Base-by-base conservation (phyloP, 2,113 vertebrate species). In the Anthoscopus minutus region DNA sequence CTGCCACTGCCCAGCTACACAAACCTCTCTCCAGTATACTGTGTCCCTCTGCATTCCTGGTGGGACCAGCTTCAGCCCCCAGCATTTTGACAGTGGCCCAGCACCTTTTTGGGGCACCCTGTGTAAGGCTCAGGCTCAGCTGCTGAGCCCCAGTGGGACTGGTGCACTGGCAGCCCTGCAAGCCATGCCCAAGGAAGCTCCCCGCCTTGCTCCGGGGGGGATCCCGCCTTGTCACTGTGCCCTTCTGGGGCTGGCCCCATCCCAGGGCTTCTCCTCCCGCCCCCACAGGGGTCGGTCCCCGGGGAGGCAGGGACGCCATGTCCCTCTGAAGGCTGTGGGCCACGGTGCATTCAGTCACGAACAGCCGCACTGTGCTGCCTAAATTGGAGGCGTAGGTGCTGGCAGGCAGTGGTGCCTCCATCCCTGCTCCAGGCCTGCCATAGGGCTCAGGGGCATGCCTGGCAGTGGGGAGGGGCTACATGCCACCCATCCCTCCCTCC, bases 11-110 rank as follows among this genome's bases (percentile, higher is more conserved):
- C 15, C 0, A 1, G 8, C 30, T 79, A 27, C 53, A 22, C 30
- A 60, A 37, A 15, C 24, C 27, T 33, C 15, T 38, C n/a, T 37
- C 11, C 2, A 4, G 7, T 3, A 0, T 21, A 13, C 62, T 30
- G 12, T 10, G 40, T 22, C 30, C 30, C 23, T 47, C 53, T 76
- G 48, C 27, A 25, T 10, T 57, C 38, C 79, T 62, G 30, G 10
- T 28, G 18, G 35, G 31, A 56, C 16, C 20, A 8, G 0, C 23
- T 56, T 31, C 77, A 77, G 58, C 30, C 2, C 9, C 7, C 33
- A 44, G 33, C 30, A 14, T 38, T 70, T 48, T 7, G 3, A 15
- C 27, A 0, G 0, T 8, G 16, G 53, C 24, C 25, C 9, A 9
- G n/a, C 10, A 45, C 10, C 4, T 28, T 64, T 48, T 40, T 16